A percentile compares a stretch with the other conserved stretches of the same genome.
Evolutionary conservation across 2,113 vertebrate species (phyloP).

Genomic region (Elephas maximus): DNA sequence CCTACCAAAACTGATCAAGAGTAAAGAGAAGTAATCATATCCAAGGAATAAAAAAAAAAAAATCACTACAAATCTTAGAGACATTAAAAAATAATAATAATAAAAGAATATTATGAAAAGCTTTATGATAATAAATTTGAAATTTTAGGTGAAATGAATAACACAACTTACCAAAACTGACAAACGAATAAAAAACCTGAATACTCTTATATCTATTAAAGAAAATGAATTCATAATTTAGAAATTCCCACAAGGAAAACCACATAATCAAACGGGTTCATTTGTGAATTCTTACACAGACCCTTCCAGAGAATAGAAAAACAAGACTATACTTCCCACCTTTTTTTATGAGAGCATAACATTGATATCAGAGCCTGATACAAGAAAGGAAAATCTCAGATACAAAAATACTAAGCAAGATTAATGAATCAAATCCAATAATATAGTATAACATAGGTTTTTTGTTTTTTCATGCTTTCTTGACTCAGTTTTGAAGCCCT

Average conservation of each 20-base stretch:
- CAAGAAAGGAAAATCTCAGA: constrained; percentile 10
- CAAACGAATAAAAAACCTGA: not conserved
- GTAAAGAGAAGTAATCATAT: not conserved
- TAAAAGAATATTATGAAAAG: not conserved
- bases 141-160: constrained; percentile 15
- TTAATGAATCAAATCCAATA: constrained; percentile 16
- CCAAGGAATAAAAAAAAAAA: not conserved
- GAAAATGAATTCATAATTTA: not conserved
- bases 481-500: no score
- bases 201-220: not conserved
- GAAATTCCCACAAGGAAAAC: constrained; percentile 27
- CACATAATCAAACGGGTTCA: not conserved
- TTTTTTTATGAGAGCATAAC: not conserved
- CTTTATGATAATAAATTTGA: constrained; percentile 6
- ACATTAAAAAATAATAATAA: not conserved
- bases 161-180: constrained; percentile 10
- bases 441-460: not conserved
- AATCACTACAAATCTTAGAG: not conserved
- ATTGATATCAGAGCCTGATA: not conserved
- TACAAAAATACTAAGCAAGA: constrained; percentile 19
- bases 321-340: not conserved
- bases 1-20: not conserved
- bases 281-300: not conserved
- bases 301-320: not conserved
- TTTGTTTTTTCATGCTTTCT: no score